Percentiles rank a stretch among this genome's conserved stretches.
phyloP scores from a whole-genome alignment of 2,888 invertebrate genomes.

The Hedya salicella region DNA sequence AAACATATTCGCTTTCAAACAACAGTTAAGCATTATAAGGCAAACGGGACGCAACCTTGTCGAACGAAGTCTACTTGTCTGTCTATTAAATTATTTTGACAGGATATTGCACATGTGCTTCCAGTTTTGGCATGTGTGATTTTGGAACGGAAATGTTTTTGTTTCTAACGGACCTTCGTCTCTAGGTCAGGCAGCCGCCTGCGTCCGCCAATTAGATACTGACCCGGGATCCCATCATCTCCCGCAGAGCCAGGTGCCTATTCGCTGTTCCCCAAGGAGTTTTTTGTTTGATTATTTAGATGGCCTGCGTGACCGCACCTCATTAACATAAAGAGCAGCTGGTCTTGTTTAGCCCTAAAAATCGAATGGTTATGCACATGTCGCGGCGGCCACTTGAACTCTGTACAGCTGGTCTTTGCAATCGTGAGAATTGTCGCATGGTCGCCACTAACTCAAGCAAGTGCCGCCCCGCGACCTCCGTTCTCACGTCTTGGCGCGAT shows the following conservation, averaged over 20 bases:
- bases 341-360: slow-evolving; percentile 76
- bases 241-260: slow-evolving; percentile 57
- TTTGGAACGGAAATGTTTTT: slow-evolving; percentile 73
- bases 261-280: slow-evolving; percentile 63
- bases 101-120: slow-evolving; percentile 73
- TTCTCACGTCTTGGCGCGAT: slow-evolving; percentile 71
- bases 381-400: slow-evolving; percentile 64
- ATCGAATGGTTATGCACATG: slow-evolving; percentile 77
- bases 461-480: slow-evolving; percentile 76
- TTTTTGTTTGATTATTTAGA: slow-evolving; percentile 64
- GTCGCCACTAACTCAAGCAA: slow-evolving; percentile 63
- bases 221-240: slow-evolving; percentile 51
- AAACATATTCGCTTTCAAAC: slow-evolving; percentile 47
- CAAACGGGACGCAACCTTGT: slow-evolving; percentile 58
- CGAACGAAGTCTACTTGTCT: slow-evolving; percentile 55
- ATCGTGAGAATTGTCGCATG: slow-evolving; percentile 73
- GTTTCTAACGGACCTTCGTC: slow-evolving; percentile 68
- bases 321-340: slow-evolving; percentile 74
- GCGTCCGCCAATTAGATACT: slow-evolving; percentile 50
- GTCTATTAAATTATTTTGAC: slow-evolving; percentile 62
- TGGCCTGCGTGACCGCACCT: slow-evolving; percentile 59
- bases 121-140: slow-evolving; percentile 68
- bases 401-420: slow-evolving; percentile 67
- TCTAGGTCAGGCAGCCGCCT: slow-evolving; percentile 73
- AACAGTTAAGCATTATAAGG: slow-evolving; percentile 51